These are phyloP conservation scores for Mythimna loreyi DNA, from an alignment of 2,888 invertebrate species.

Conservation along the genomic window DNA sequence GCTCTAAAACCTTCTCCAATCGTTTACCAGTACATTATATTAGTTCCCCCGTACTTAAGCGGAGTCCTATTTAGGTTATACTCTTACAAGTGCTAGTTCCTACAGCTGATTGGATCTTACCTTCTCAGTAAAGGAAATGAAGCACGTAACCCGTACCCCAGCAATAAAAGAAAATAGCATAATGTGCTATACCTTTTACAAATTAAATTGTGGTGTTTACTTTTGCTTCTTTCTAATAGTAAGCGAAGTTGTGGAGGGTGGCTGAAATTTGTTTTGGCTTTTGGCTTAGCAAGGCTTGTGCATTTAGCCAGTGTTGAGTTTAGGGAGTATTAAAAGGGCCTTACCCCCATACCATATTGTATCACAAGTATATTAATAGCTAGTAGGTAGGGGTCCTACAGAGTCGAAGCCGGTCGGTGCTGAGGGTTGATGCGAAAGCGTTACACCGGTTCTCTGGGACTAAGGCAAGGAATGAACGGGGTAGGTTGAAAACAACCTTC, in stretches of 20 bases:
- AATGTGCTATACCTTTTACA: constrained; percentile 51
- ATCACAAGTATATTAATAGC: too few species aligned
- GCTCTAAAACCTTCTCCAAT: neutral
- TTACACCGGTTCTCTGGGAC: too few species aligned
- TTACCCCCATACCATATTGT: too few species aligned
- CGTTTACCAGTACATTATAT: constrained; percentile 37
- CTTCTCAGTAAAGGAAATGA: constrained; percentile 57
- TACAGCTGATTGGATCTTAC: constrained; percentile 54
- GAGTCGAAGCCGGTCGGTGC: too few species aligned
- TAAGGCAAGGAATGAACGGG: too few species aligned
- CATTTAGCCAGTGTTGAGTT: too few species aligned
- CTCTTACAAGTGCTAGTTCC: constrained; percentile 32
- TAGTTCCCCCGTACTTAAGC: constrained; percentile 31
- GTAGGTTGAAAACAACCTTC: too few species aligned
- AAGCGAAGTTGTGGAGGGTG: neutral
- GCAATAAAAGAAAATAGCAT: constrained; percentile 54
- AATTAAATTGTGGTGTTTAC: constrained; percentile 53
- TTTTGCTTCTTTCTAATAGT: constrained; percentile 18
- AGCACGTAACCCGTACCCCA: constrained; percentile 53
- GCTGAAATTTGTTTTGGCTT: neutral
- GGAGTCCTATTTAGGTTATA: constrained; percentile 26
- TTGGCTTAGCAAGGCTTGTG: too few species aligned
- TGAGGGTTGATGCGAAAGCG: too few species aligned
- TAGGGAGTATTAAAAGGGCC: too few species aligned
- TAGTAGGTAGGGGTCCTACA: too few species aligned